Evolutionary conservation across 1,140 invertebrate species (phyloP).

Genomic region (Galendromus occidentalis): DNA sequence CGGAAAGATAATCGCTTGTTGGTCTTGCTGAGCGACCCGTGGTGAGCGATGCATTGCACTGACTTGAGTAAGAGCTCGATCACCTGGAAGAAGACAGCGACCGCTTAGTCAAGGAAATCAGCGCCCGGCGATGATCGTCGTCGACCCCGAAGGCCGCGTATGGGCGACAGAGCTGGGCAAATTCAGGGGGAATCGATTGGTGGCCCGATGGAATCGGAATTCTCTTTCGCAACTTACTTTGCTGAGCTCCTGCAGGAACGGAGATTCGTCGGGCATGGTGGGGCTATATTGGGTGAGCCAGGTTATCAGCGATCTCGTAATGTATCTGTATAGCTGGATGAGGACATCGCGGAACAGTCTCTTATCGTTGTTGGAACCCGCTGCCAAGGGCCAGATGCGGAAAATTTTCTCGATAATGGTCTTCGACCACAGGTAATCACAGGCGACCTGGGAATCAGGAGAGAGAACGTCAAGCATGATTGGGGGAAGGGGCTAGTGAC

Average conservation of each 20-base stretch:
- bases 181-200: too few relatives aligned
- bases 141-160: too few relatives aligned
- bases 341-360: neutral
- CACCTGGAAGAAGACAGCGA: neutral
- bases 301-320: neutral
- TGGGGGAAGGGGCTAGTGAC: too few relatives aligned
- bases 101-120: too few relatives aligned
- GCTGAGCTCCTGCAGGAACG: neutral
- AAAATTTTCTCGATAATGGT: constrained; percentile 6
- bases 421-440: neutral
- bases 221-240: neutral
- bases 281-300: neutral
- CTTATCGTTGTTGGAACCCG: neutral
- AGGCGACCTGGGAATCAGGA: neutral
- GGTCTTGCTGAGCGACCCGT: neutral
- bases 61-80: constrained; percentile 7
- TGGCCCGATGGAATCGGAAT: too few relatives aligned
- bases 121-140: too few relatives aligned
- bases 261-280: neutral
- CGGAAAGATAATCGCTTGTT: neutral
- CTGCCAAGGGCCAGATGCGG: neutral
- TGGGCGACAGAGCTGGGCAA: too few relatives aligned
- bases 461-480: neutral
- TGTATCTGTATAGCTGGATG: constrained; percentile 6
- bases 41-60: constrained; percentile 6